Conservation (phyloP, 2,888 invertebrate species). For the Salpingus planirostris region DNA sequence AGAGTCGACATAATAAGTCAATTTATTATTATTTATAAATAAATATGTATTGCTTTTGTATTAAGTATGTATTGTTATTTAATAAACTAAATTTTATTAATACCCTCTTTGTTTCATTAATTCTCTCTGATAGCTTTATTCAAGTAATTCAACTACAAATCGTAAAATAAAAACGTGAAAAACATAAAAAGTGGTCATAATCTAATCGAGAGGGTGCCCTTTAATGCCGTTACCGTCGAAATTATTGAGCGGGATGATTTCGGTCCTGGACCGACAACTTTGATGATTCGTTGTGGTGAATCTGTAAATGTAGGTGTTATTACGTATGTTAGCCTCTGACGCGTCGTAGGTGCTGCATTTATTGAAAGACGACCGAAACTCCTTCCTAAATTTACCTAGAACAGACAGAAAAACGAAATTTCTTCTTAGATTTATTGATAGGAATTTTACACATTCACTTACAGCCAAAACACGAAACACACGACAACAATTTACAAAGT, state of each 20-base stretch:
- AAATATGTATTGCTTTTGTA: slow-evolving; percentile 38
- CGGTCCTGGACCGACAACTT: slow-evolving; percentile 22
- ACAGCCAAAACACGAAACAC: slow-evolving; percentile 1
- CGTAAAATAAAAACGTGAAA: too few relatives aligned
- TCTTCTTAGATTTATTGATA: slow-evolving; percentile 6
- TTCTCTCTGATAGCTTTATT: too few relatives aligned
- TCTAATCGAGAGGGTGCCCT: too few relatives aligned
- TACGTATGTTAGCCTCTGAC: slow-evolving; percentile 19
- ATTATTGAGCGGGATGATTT: slow-evolving; percentile 23
- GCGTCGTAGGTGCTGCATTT: slow-evolving; percentile 21
- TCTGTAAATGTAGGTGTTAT: slow-evolving; percentile 27
- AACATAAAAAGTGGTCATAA: too few relatives aligned
- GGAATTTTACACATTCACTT: slow-evolving; percentile 3
- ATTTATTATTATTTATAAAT: slow-evolving; percentile 24
- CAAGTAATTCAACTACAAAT: too few relatives aligned
- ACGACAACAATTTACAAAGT: slow-evolving; percentile 2
- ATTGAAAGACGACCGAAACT: slow-evolving; percentile 25
- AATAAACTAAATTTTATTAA: slow-evolving; percentile 40
- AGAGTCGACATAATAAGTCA: slow-evolving; percentile 26
- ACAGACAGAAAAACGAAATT: slow-evolving; percentile 9
- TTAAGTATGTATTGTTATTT: slow-evolving; percentile 39
- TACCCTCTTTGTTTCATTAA: too few relatives aligned
- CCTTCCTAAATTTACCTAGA: slow-evolving; percentile 28
- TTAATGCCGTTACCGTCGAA: too few relatives aligned
- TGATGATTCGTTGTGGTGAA: slow-evolving; percentile 25